Conservation (phyloP, 2,113 vertebrate genomes). For the Meleagris gallopavo region DNA sequence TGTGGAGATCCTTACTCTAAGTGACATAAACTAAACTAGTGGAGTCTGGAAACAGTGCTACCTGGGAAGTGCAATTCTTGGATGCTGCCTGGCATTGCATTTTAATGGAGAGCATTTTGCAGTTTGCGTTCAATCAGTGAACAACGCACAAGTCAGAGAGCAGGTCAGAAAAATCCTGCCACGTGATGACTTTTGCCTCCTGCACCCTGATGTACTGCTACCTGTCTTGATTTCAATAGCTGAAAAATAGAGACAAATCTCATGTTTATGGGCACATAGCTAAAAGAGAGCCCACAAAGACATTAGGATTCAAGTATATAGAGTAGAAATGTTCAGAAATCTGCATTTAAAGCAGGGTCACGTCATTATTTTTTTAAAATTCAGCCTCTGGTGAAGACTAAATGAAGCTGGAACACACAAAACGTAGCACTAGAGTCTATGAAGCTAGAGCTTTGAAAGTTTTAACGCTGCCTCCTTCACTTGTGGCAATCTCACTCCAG, state of each 20-base stretch:
- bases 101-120: neutral
- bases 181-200: neutral
- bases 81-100: neutral
- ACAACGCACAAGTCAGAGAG: neutral
- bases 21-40: neutral
- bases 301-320: neutral
- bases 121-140: neutral
- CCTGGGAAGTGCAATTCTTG: neutral
- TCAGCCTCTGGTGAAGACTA: neutral
- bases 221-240: neutral
- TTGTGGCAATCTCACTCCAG: neutral
- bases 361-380: neutral
- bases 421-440: neutral
- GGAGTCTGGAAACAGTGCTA: neutral
- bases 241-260: neutral
- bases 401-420: neutral
- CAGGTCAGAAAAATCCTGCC: neutral
- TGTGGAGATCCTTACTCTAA: neutral
- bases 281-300: neutral
- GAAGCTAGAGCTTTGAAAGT: neutral
- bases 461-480: neutral
- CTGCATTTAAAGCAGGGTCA: neutral
- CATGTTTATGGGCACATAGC: neutral
- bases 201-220: neutral
- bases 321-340: neutral